Conservation (phyloP, 2,888 invertebrate species). For the Yponomeuta sedellus region DNA sequence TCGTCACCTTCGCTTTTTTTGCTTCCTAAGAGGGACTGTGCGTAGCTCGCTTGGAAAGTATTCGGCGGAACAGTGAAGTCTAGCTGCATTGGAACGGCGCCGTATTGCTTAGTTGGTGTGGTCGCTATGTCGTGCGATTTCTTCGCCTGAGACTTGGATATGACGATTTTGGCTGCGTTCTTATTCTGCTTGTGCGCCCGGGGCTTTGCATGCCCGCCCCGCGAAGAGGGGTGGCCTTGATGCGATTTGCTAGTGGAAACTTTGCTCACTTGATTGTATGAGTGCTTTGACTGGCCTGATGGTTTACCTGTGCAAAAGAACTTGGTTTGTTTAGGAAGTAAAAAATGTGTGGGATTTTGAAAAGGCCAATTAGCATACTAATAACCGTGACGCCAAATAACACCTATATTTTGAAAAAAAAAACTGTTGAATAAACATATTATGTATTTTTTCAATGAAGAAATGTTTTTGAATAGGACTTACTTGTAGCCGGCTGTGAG, state of each 20-base stretch:
- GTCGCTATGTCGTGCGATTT: constrained; percentile 43
- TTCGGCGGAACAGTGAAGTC: constrained; percentile 60
- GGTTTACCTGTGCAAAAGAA: constrained; percentile 56
- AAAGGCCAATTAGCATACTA: neutral
- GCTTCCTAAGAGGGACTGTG: constrained; percentile 59
- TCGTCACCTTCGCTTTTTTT: constrained; percentile 55
- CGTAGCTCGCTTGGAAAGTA: constrained; percentile 68
- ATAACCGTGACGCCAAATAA: no score
- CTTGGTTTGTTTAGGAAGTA: constrained; percentile 7
- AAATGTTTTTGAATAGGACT: constrained; percentile 23
- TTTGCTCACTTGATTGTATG: constrained; percentile 74
- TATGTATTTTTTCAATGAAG: neutral
- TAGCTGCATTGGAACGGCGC: constrained; percentile 40
- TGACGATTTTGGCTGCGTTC: constrained; percentile 23
- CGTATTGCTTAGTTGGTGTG: constrained; percentile 46
- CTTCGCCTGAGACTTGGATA: constrained; percentile 44
- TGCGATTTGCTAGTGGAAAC: constrained; percentile 69
- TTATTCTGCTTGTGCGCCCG: constrained; percentile 22
- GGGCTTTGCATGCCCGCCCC: constrained; percentile 15
- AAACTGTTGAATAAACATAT: no score
- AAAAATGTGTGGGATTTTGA: neutral
- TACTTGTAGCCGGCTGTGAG: constrained; percentile 65
- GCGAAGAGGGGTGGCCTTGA: constrained; percentile 27
- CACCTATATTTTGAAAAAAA: neutral
- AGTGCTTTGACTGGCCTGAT: constrained; percentile 67